Evolutionary conservation across 2,113 vertebrate genomes (phyloP), one percentile per base, ranked within the genome.

Genomic region (Spea bombifrons): DNA sequence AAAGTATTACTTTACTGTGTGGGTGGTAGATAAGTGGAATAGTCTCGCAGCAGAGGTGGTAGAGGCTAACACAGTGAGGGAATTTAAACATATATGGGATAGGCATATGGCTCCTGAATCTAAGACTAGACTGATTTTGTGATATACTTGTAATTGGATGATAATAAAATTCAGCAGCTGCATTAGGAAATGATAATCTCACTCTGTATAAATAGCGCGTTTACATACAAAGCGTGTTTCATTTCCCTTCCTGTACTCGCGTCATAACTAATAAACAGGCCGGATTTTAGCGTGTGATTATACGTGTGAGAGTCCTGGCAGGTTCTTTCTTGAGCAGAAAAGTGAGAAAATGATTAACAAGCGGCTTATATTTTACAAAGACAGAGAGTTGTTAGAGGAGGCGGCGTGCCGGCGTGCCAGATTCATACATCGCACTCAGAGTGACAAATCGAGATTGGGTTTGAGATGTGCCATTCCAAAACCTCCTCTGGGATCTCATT

Each of bases 311-410:
- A 61, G 45, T 64, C 69, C 73, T 79, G 49, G 68, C 76, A 71
- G 76, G 30, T 65, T 55, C 67, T 63, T 78, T 61, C 59, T 64
- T 15, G 59, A 63, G 57, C 44, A 13, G 76, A 72, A 66, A 72
- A 72, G 57, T 78, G 61, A 65, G 49, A 72, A 71, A 72, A 79
- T 79, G 76, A 71, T 79, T 57, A 79, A 65, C 76, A 73, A 64
- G 68, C 61, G 49, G 17, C 68, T 78, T 78, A 69, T 50, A 78
- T 71, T 71, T 78, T 64, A 63, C 66, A 64, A 78, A 71, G 76
- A 50, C 57, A 43, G 46, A 71, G 30, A 59, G 75, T 69, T 76
- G 61, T 69, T 69, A 61, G 16, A 61, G 53, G 68, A 63, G 44
- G 7, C 10, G 57, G 44, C 69, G 44, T 69, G 8, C 43, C 4